Evolutionary conservation across 2,113 vertebrate genomes (phyloP).

Genomic region (Mormyrus lacerda): DNA sequence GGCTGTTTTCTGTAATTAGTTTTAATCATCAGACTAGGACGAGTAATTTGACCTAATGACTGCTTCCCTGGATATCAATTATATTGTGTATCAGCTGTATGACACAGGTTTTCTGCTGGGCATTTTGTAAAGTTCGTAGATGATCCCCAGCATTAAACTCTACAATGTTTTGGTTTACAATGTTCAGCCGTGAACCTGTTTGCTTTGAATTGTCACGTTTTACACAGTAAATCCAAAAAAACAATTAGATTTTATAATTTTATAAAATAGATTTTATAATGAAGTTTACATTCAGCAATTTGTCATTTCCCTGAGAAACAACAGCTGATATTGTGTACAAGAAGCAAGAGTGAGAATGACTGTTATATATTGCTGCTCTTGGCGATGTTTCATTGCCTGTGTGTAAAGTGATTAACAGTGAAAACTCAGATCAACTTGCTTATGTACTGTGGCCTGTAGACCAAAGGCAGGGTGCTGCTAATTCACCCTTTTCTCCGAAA

Average conservation of each 20-base stretch:
- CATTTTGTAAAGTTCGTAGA: not conserved
- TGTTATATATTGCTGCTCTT: not conserved
- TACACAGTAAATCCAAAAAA: not conserved
- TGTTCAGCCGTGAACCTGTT: not conserved
- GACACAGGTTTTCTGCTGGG: not conserved
- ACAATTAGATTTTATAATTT: not conserved
- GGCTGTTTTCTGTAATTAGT: not conserved
- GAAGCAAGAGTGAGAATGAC: not conserved
- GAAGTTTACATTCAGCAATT: not conserved
- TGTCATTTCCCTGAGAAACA: not conserved
- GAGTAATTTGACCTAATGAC: not conserved
- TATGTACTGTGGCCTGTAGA: not conserved
- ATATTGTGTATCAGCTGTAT: not conserved
- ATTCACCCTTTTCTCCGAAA: not conserved
- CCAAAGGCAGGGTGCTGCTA: not conserved
- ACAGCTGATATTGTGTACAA: not conserved
- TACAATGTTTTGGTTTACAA: not conserved
- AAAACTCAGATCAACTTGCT: not conserved
- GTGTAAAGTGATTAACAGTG: not conserved
- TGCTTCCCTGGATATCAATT: not conserved
- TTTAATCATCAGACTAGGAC: not conserved
- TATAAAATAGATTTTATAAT: not conserved
- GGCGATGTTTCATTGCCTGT: not conserved
- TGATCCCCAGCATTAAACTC: not conserved
- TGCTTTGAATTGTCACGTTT: not conserved